Evolutionary conservation across 2,113 vertebrate genomes (phyloP).

Genomic region (Miniopterus natalensis): DNA sequence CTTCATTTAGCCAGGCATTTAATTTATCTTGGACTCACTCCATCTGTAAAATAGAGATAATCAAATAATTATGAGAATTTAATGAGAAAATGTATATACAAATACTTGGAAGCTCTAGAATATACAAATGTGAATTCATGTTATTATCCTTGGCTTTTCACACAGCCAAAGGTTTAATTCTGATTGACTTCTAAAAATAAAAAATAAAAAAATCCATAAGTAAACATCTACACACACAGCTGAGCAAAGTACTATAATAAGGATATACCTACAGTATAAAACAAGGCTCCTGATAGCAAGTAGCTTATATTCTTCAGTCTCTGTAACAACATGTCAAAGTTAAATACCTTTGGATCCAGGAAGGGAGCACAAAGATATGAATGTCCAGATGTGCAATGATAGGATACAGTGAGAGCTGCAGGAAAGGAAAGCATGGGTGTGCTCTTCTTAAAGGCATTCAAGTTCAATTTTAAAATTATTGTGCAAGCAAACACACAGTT

Average conservation of each 20-base stretch:
- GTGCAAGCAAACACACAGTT: not conserved
- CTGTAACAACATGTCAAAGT: not conserved
- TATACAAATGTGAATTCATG: not conserved
- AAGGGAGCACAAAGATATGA: not conserved
- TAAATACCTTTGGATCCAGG: not conserved
- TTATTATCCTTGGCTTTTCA: not conserved
- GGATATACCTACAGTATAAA: not conserved
- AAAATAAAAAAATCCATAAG: not conserved
- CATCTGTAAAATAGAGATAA: not conserved
- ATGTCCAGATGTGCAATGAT: not conserved
- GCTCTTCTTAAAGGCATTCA: not conserved
- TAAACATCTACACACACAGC: not conserved
- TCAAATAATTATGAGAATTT: conserved; percentile 2
- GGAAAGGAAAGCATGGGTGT: not conserved
- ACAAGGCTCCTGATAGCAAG: not conserved
- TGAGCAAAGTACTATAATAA: not conserved
- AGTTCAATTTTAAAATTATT: not conserved
- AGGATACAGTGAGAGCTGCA: not conserved
- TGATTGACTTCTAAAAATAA: conserved; percentile 21
- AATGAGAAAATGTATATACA: not conserved
- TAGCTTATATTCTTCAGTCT: not conserved
- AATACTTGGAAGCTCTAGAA: not conserved
- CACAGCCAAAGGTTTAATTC: not conserved
- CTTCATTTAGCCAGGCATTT: not conserved
- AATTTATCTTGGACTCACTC: not conserved